These are phyloP conservation scores for Entomobrya multifasciata DNA, from an alignment of 2,888 invertebrate genomes.

Conservation along the genomic window DNA sequence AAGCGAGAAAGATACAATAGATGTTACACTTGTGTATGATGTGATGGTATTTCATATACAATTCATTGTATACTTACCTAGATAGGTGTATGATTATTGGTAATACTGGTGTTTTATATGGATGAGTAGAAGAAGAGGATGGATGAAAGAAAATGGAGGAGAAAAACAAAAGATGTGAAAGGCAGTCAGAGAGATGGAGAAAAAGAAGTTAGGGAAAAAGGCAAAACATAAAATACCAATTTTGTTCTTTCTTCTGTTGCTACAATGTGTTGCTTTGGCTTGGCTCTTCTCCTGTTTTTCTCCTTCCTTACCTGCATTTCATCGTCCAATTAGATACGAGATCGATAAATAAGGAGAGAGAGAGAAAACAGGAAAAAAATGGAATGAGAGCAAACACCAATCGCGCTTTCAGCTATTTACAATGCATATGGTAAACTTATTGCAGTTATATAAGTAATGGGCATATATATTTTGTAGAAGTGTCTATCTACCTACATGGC, in stretches of 20 bases:
- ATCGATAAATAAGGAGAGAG: constrained; percentile 79
- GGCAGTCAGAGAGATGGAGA: too few relatives aligned
- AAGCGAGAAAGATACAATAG: constrained; percentile 16
- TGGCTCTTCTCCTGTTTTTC: constrained; percentile 45
- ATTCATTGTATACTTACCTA: too few relatives aligned
- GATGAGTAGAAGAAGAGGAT: constrained; percentile 33
- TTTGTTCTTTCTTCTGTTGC: constrained; percentile 57
- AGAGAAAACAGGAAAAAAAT: constrained; percentile 64
- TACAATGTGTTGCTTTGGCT: constrained; percentile 19
- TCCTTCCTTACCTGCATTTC: constrained; percentile 78
- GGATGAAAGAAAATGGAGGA: constrained; percentile 24
- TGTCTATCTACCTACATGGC: not conserved
- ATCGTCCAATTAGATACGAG: constrained; percentile 79
- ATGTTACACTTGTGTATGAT: constrained; percentile 21
- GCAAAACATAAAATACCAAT: constrained; percentile 69
- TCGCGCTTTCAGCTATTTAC: constrained; percentile 61
- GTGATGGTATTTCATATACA: not conserved
- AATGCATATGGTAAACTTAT: constrained; percentile 52
- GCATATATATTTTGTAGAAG: not conserved
- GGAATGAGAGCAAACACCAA: constrained; percentile 70
- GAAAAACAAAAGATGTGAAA: constrained; percentile 30
- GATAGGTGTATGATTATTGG: not conserved
- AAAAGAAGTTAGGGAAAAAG: constrained; percentile 37
- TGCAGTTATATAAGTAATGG: constrained; percentile 14
- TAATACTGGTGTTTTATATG: constrained; percentile 28